Percentiles rank a stretch among this genome's conserved stretches.
phyloP scores from a whole-genome alignment of 2,797 vertebrate genomes.

The Pagetopsis macropterus region DNA sequence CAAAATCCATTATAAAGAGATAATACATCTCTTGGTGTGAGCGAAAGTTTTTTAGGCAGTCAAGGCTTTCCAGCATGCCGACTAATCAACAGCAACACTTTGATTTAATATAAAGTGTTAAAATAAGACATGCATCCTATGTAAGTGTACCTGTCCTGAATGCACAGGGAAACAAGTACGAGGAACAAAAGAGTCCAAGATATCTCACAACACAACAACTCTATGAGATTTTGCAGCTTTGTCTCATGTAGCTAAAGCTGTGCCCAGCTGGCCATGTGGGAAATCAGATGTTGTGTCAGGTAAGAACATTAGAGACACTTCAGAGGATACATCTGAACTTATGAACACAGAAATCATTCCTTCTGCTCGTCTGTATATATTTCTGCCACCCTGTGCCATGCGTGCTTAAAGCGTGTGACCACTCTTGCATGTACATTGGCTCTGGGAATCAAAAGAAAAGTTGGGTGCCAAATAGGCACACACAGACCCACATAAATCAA shows the following conservation, averaged over 20 bases:
- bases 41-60: background rate
- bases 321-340: background rate
- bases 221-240: background rate
- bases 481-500: slow-evolving; percentile 62
- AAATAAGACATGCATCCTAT: background rate
- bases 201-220: background rate
- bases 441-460: background rate
- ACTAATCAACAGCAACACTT: slow-evolving; percentile 3
- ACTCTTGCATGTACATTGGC: background rate
- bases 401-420: background rate
- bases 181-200: background rate
- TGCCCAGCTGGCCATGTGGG: background rate
- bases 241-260: background rate
- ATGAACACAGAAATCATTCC: background rate
- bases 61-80: background rate
- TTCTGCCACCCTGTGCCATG: background rate
- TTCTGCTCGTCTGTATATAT: background rate
- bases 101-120: background rate
- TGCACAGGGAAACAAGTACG: background rate
- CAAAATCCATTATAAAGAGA: background rate
- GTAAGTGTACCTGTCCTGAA: slow-evolving; percentile 2
- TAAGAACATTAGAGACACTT: background rate
- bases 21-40: slow-evolving; percentile 11
- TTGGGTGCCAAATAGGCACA: slow-evolving; percentile 19
- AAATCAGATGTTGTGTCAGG: background rate